Evolutionary conservation across 2,797 vertebrate genomes (phyloP).

Genomic region (Acanthornis magna): DNA sequence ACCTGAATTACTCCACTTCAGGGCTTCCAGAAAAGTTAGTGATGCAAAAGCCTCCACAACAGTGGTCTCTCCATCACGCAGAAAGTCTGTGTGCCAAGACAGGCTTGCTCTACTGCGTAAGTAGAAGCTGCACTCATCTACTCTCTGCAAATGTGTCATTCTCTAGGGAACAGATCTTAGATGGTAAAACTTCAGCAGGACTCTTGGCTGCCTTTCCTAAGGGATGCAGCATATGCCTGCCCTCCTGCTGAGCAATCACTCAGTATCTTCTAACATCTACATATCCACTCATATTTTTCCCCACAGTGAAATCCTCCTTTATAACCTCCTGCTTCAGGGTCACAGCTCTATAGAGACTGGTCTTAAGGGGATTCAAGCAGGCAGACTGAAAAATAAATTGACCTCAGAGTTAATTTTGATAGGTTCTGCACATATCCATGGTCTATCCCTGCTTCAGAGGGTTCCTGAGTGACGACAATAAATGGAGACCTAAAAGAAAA

Average conservation of each 20-base stretch:
- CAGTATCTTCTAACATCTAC: neutral
- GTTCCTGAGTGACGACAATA: neutral
- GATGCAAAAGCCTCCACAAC: neutral
- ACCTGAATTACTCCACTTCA: neutral
- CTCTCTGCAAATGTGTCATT: neutral
- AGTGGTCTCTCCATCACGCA: neutral
- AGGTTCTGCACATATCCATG: neutral
- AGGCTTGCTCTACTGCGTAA: neutral
- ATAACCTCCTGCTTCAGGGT: neutral
- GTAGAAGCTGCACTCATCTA: neutral
- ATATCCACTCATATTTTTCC: neutral
- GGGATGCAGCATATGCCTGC: neutral
- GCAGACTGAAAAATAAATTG: neutral
- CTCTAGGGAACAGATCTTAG: neutral
- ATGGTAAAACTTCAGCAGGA: neutral
- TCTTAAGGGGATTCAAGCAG: constrained; percentile 3
- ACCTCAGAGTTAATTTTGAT: constrained; percentile 1
- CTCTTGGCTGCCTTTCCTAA: neutral
- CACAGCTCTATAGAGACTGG: neutral
- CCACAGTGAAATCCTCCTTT: neutral
- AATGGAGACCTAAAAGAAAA: neutral
- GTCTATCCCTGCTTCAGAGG: neutral
- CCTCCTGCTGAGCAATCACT: neutral
- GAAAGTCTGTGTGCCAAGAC: neutral
- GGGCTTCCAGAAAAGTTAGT: neutral